Percentiles rank a stretch among this genome's conserved stretches.
These are phyloP conservation scores for Falco punctatus DNA, from an alignment of 2,113 vertebrate species.

Conservation along the genomic window DNA sequence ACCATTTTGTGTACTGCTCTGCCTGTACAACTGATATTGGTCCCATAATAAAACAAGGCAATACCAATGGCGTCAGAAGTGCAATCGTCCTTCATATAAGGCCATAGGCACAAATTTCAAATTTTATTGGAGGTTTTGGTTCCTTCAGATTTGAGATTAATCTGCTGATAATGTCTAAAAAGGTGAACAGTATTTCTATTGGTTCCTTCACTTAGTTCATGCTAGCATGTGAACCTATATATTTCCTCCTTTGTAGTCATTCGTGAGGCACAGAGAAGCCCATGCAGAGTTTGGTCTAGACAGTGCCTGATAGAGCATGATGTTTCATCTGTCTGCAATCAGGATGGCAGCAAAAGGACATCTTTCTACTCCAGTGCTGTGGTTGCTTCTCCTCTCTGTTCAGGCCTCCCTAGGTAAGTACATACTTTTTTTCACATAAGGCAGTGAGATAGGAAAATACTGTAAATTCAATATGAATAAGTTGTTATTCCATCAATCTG, in stretches of 20 bases:
- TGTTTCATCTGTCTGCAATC: neutral
- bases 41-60: neutral
- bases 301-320: neutral
- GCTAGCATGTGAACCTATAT: neutral
- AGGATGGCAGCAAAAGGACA: neutral
- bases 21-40: too few relatives aligned
- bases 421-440: neutral
- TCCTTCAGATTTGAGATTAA: slow-evolving; percentile 42
- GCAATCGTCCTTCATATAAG: slow-evolving; percentile 36
- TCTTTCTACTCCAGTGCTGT: neutral
- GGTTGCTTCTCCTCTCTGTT: neutral
- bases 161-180: slow-evolving; percentile 52
- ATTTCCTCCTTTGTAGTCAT: slow-evolving; percentile 41
- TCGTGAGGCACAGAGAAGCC: neutral
- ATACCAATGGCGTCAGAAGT: neutral
- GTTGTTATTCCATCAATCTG: neutral
- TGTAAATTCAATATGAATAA: neutral
- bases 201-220: neutral
- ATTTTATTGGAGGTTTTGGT: slow-evolving; percentile 51
- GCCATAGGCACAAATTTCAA: slow-evolving; percentile 1
- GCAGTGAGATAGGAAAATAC: neutral
- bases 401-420: slow-evolving; percentile 19
- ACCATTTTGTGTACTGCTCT: neutral
- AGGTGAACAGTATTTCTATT: slow-evolving; percentile 61
- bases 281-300: neutral